Conservation (phyloP, 2,797 vertebrate genomes). For the Leptatherina wallacei region DNA sequence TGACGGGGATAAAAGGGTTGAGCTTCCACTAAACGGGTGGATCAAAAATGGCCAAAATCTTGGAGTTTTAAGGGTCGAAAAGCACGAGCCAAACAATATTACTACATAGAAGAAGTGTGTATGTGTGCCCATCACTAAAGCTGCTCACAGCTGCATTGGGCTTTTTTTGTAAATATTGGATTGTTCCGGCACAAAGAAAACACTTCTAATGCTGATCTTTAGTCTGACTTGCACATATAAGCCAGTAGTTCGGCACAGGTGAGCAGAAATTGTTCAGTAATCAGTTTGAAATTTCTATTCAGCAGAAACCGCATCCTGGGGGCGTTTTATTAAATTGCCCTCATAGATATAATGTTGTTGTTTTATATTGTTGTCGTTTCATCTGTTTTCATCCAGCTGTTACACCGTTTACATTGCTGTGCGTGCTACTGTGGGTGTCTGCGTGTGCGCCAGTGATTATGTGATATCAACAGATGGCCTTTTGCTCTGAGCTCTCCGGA, state of each 20-base stretch:
- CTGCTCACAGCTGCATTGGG: no score
- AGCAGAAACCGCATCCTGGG: slow-evolving; percentile 11
- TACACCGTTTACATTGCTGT: neutral
- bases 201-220: no score
- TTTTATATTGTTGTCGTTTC: slow-evolving; percentile 26
- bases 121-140: no score
- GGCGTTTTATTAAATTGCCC: slow-evolving; percentile 3
- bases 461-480: slow-evolving; percentile 58
- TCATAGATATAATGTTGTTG: neutral
- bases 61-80: no score
- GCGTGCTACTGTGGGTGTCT: slow-evolving; percentile 31
- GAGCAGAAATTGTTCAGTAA: slow-evolving; percentile 32
- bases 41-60: no score
- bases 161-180: no score
- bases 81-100: no score
- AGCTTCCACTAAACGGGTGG: no score
- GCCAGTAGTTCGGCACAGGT: slow-evolving; percentile 34
- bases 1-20: no score
- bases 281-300: slow-evolving; percentile 24
- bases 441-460: slow-evolving; percentile 22
- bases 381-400: slow-evolving; percentile 43
- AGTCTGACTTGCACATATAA: slow-evolving; percentile 29
- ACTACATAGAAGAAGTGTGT: no score
- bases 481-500: slow-evolving; percentile 54
- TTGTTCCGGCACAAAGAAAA: neutral